A percentile compares a stretch with the other conserved stretches of the same genome.
These are phyloP conservation scores for Odontocolon sp. DNA, from an alignment of 2,888 invertebrate species.

Conservation along the genomic window DNA sequence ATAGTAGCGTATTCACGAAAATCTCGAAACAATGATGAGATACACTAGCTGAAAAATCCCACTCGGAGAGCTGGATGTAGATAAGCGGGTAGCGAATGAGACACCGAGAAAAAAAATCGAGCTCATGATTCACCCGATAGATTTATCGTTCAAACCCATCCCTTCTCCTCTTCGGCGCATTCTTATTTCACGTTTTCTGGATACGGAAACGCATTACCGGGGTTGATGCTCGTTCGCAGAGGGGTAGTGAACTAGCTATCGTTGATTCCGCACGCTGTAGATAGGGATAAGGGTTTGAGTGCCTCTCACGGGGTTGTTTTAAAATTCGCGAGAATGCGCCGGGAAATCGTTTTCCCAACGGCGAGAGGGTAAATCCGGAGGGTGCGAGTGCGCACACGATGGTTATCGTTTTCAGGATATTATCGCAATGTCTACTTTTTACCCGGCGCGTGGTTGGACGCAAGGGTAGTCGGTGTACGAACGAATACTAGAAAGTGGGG, in stretches of 20 bases:
- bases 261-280: constrained; percentile 45
- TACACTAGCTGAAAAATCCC: constrained; percentile 2
- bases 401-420: constrained; percentile 64
- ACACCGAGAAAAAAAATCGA: constrained; percentile 14
- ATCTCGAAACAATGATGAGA: constrained; percentile 44
- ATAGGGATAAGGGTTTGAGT: not conserved
- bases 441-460: constrained; percentile 44
- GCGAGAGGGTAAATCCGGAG: constrained; percentile 13
- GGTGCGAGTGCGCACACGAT: not conserved
- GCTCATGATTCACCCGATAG: constrained; percentile 54
- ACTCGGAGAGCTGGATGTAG: constrained; percentile 3
- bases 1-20: not conserved
- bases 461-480: constrained; percentile 6
- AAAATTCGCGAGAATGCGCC: constrained; percentile 38
- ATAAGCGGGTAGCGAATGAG: constrained; percentile 34
- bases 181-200: constrained; percentile 43
- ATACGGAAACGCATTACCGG: constrained; percentile 45
- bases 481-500: constrained; percentile 24
- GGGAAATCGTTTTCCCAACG: constrained; percentile 28
- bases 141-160: constrained; percentile 51
- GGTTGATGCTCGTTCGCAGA: constrained; percentile 1
- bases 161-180: too few relatives aligned
- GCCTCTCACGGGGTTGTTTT: constrained; percentile 32
- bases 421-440: constrained; percentile 70
- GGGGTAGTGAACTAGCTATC: constrained; percentile 53